Conservation (phyloP, 2,888 invertebrate genomes). For the Drosophila pegasa region DNA sequence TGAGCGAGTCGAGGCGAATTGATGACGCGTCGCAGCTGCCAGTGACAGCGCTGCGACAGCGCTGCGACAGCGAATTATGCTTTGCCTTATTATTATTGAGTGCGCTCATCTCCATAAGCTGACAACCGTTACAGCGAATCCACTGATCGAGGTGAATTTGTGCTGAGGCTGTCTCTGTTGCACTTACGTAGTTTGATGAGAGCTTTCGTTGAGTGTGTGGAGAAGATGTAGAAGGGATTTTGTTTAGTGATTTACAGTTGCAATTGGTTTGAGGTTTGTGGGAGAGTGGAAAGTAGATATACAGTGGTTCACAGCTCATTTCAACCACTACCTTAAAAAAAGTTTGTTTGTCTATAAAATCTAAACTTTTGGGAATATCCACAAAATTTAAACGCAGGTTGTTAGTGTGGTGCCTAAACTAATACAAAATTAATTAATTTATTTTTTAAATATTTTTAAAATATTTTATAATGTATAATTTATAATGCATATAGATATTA, state of each 20-base stretch:
- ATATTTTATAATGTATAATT: too few relatives aligned
- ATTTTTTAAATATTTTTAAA: too few relatives aligned
- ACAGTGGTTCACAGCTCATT: too few relatives aligned
- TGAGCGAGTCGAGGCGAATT: constrained; percentile 2
- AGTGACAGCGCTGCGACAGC: not conserved
- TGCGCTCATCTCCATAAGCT: not conserved
- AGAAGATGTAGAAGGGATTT: not conserved
- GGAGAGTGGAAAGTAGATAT: not conserved
- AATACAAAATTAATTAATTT: too few relatives aligned
- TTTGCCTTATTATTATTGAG: too few relatives aligned
- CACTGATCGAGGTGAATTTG: not conserved
- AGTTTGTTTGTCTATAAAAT: too few relatives aligned
- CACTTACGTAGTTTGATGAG: not conserved
- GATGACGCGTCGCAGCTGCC: not conserved
- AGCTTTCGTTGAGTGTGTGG: not conserved
- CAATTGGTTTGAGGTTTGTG: not conserved
- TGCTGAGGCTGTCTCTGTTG: not conserved
- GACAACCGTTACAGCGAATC: not conserved
- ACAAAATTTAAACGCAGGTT: too few relatives aligned
- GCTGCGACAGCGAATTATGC: constrained; percentile 7
- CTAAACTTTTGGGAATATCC: too few relatives aligned
- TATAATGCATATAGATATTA: too few relatives aligned
- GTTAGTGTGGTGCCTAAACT: too few relatives aligned
- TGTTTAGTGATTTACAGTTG: not conserved
- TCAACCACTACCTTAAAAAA: too few relatives aligned